Evolutionary conservation across 2,797 vertebrate genomes (phyloP).

Genomic region (Alfaro cultratus): DNA sequence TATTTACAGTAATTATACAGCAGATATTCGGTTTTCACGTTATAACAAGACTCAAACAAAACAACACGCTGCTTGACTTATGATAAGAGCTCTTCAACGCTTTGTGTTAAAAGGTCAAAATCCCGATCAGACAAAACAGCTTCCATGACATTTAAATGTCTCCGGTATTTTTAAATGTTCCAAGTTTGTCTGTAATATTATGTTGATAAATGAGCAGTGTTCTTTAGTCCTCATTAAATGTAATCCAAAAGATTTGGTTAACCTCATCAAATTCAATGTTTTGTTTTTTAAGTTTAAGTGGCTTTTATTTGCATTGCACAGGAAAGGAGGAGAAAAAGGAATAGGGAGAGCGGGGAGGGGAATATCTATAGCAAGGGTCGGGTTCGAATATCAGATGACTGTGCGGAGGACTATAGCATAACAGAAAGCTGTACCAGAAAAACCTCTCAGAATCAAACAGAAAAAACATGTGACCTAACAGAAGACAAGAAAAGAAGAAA

Average conservation of each 20-base stretch:
- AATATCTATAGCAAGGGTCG: not conserved
- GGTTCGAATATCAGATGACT: no score
- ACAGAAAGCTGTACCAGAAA: not conserved
- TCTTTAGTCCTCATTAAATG: slow-evolving; percentile 9
- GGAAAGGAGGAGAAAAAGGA: not conserved
- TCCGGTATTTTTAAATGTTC: slow-evolving; percentile 10
- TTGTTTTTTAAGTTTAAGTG: not conserved
- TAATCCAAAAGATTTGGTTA: slow-evolving; percentile 39
- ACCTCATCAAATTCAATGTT: slow-evolving; percentile 36
- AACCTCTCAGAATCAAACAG: not conserved
- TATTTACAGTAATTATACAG: not conserved
- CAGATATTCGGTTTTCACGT: not conserved
- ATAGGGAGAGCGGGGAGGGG: not conserved
- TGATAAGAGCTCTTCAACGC: slow-evolving; percentile 19
- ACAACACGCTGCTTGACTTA: slow-evolving; percentile 5
- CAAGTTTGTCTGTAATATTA: slow-evolving; percentile 30
- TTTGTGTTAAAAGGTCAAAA: slow-evolving; percentile 42
- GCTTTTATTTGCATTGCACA: not conserved
- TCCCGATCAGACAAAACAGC: slow-evolving; percentile 30
- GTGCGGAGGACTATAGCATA: not conserved
- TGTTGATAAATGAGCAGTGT: slow-evolving; percentile 34
- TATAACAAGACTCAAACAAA: slow-evolving; percentile 1
- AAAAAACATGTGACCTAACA: not conserved
- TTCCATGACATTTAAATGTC: slow-evolving; percentile 36
- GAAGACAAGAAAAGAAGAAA: not conserved